Evolutionary conservation across 2,113 vertebrate species (phyloP).

Genomic region (Thymallus thymallus): DNA sequence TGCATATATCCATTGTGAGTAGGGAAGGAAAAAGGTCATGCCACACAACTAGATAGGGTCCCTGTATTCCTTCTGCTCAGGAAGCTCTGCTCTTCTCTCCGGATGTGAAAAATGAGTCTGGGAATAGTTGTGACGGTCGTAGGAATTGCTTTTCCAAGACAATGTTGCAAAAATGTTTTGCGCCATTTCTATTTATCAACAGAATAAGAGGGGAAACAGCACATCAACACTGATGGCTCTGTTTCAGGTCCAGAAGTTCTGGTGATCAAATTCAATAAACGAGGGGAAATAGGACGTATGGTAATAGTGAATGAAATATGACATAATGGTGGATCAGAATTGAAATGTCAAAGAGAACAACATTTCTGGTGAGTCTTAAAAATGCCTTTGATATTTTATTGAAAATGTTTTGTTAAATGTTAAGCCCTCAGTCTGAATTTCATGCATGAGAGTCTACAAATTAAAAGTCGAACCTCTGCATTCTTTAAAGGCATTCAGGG

Average conservation of each 20-base stretch:
- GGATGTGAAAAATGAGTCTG: constrained; percentile 65
- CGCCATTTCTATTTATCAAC: constrained; percentile 60
- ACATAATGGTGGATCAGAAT: constrained; percentile 14
- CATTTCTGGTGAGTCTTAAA: constrained; percentile 20
- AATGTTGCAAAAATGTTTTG: constrained; percentile 50
- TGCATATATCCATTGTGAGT: constrained; percentile 49
- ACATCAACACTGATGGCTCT: constrained; percentile 25
- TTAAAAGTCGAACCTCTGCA: constrained; percentile 35
- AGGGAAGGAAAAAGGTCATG: constrained; percentile 36
- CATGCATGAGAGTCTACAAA: constrained; percentile 28
- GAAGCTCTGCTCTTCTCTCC: constrained; percentile 36
- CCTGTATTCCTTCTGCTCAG: constrained; percentile 31
- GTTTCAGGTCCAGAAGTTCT: constrained; percentile 15
- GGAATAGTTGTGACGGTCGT: constrained; percentile 67
- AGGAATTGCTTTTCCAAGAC: constrained; percentile 69
- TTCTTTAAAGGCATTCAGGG: not conserved
- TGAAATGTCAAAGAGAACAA: constrained; percentile 30
- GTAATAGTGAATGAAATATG: constrained; percentile 36
- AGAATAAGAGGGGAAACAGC: constrained; percentile 31
- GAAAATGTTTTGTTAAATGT: not conserved
- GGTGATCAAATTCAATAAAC: not conserved
- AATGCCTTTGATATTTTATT: constrained; percentile 5
- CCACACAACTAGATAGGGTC: constrained; percentile 29
- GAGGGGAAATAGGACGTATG: not conserved
- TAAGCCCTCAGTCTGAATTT: constrained; percentile 10